Percentiles rank a stretch among this genome's conserved stretches.
These are phyloP conservation scores for Bicyclus anynana DNA, from an alignment of 1,140 invertebrate species.

Conservation along the genomic window DNA sequence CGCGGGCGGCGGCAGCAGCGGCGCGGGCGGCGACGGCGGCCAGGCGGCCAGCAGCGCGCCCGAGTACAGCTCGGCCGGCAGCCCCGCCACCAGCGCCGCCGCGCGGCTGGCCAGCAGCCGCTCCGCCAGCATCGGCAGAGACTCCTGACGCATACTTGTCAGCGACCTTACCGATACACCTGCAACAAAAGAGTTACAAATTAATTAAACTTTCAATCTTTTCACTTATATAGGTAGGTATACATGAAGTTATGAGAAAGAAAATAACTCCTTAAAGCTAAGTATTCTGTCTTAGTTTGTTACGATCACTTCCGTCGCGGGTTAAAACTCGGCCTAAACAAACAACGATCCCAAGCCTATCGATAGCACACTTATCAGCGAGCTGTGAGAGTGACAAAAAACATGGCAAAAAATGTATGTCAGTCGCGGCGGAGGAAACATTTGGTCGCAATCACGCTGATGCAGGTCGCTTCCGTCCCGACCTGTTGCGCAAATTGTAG, in stretches of 20 bases:
- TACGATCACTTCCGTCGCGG: slow-evolving; percentile 54
- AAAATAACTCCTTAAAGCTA: neutral
- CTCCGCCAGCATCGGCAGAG: slow-evolving; percentile 68
- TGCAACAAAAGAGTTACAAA: slow-evolving; percentile 30
- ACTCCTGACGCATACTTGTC: slow-evolving; percentile 70
- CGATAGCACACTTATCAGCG: slow-evolving; percentile 73
- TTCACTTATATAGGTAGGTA: neutral
- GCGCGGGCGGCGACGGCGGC: slow-evolving; percentile 66
- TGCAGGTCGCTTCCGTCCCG: slow-evolving; percentile 75
- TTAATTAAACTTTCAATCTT: too few relatives aligned
- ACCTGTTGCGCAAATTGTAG: slow-evolving; percentile 73
- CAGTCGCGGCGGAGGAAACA: slow-evolving; percentile 67
- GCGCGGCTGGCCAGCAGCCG: slow-evolving; percentile 67
- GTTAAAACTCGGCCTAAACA: slow-evolving; percentile 61
- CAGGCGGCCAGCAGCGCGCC: slow-evolving; percentile 68
- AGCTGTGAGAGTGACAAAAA: slow-evolving; percentile 59
- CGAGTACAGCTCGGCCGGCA: slow-evolving; percentile 71
- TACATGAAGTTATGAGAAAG: too few relatives aligned
- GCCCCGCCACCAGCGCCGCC: slow-evolving; percentile 67
- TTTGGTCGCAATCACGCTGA: slow-evolving; percentile 71
- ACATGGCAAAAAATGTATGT: slow-evolving; percentile 60
- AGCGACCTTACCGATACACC: slow-evolving; percentile 74
- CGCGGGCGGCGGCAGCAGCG: slow-evolving; percentile 59
- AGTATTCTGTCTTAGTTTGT: slow-evolving; percentile 22
- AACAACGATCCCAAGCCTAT: slow-evolving; percentile 62